A percentile compares a stretch with the other conserved stretches of the same genome.
Conservation (phyloP, 2,113 vertebrate species). For the Suricata suricatta region DNA sequence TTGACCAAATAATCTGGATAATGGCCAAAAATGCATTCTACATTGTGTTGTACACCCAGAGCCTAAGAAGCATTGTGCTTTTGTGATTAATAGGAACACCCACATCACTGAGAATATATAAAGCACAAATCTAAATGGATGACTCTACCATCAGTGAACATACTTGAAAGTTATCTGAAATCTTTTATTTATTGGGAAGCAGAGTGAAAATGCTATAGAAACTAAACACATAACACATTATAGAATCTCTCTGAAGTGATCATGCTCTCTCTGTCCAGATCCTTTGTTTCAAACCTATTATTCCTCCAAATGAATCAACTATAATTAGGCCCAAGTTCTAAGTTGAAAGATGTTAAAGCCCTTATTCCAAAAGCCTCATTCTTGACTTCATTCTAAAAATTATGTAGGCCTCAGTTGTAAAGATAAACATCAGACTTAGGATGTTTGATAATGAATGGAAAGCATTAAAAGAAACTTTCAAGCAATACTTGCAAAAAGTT, state of each 20-base stretch:
- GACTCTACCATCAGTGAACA: background rate
- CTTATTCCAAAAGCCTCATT: slow-evolving; percentile 20
- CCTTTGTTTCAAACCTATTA: slow-evolving; percentile 59
- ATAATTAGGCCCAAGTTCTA: slow-evolving; percentile 12
- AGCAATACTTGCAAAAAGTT: background rate
- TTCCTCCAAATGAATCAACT: slow-evolving; percentile 44
- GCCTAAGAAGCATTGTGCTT: slow-evolving; percentile 34
- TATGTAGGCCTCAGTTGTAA: background rate
- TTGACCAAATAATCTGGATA: slow-evolving; percentile 74
- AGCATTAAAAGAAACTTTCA: background rate
- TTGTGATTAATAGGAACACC: slow-evolving; percentile 47
- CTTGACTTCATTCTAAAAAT: background rate
- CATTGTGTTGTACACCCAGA: background rate
- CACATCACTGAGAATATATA: background rate
- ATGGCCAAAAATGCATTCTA: slow-evolving; percentile 67
- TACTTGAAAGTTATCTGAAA: background rate
- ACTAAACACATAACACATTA: background rate
- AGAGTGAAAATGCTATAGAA: background rate
- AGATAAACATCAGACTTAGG: background rate
- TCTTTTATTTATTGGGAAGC: background rate
- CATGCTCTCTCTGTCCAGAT: background rate
- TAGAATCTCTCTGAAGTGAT: slow-evolving; percentile 31
- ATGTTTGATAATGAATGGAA: background rate
- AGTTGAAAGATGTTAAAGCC: slow-evolving; percentile 17
- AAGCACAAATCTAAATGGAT: slow-evolving; percentile 28